Conservation (phyloP, 2,888 invertebrate genomes). For the Amaurobius ferox region DNA sequence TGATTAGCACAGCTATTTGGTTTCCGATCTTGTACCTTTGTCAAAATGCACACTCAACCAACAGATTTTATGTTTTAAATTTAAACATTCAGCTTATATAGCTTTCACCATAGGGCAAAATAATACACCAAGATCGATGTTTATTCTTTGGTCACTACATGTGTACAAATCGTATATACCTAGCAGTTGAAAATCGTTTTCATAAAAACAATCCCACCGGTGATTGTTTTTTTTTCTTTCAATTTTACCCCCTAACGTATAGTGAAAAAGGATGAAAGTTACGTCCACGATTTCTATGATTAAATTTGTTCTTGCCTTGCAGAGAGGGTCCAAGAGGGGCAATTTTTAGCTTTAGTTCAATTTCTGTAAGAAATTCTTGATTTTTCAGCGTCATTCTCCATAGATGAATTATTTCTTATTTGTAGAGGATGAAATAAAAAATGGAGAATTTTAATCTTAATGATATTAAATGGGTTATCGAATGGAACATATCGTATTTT, state of each 20-base stretch:
- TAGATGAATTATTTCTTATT: slow-evolving; percentile 26
- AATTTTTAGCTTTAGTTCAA: slow-evolving; percentile 54
- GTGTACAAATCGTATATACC: slow-evolving; percentile 6
- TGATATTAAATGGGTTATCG: slow-evolving; percentile 50
- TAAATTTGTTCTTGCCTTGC: slow-evolving; percentile 65
- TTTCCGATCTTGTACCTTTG: no score
- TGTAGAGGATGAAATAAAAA: slow-evolving; percentile 5
- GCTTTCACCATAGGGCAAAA: background rate
- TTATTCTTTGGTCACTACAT: background rate
- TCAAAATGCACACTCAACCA: no score
- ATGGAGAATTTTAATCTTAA: slow-evolving; percentile 54
- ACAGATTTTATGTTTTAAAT: no score
- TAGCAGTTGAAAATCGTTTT: slow-evolving; percentile 29
- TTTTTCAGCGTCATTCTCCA: slow-evolving; percentile 26
- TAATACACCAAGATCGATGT: background rate
- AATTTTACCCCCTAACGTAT: slow-evolving; percentile 15
- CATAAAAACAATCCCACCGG: slow-evolving; percentile 48
- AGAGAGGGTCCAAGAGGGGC: slow-evolving; percentile 35
- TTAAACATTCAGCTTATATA: no score
- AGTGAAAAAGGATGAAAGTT: slow-evolving; percentile 56
- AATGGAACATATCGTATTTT: background rate
- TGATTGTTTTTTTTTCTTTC: slow-evolving; percentile 12
- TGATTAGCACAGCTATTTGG: no score
- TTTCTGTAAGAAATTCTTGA: slow-evolving; percentile 57
- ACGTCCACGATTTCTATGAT: slow-evolving; percentile 65